phyloP scores from a whole-genome alignment of 2,113 vertebrate species.

The Donacobius atricapilla region DNA sequence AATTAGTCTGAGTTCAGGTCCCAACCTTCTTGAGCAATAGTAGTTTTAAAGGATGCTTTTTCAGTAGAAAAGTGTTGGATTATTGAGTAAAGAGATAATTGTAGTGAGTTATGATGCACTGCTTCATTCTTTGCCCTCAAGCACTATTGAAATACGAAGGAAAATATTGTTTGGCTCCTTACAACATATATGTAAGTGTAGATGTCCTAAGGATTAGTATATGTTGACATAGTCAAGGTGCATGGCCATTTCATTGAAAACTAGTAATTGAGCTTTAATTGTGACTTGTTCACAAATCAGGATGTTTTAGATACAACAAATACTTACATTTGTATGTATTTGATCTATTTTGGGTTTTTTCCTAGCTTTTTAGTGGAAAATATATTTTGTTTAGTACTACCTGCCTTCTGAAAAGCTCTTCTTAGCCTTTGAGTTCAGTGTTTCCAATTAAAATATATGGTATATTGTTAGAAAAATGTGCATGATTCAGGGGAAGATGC shows the following conservation, averaged over 20 bases:
- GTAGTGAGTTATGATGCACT: constrained; percentile 70
- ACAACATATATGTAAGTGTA: neutral
- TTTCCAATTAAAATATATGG: constrained; percentile 45
- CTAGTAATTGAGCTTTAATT: constrained; percentile 70
- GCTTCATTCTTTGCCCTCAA: constrained; percentile 59
- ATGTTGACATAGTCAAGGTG: constrained; percentile 11
- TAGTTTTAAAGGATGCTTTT: constrained; percentile 66
- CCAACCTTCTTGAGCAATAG: constrained; percentile 68
- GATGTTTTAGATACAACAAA: constrained; percentile 55
- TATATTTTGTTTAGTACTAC: constrained; percentile 59
- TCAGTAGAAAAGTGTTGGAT: constrained; percentile 55
- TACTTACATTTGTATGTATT: constrained; percentile 63
- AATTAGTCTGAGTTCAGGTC: constrained; percentile 65
- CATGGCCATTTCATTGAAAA: constrained; percentile 42
- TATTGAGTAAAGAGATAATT: constrained; percentile 61
- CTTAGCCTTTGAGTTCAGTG: constrained; percentile 44
- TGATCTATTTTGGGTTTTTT: constrained; percentile 59
- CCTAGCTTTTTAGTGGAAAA: constrained; percentile 62
- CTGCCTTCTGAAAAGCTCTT: constrained; percentile 59
- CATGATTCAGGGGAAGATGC: constrained; percentile 66
- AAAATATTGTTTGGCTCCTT: constrained; percentile 43
- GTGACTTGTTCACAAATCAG: constrained; percentile 62
- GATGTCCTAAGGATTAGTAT: constrained; percentile 48
- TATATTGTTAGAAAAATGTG: constrained; percentile 47
- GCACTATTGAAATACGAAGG: constrained; percentile 66